Evolutionary conservation across 2,113 vertebrate species (phyloP), one percentile per base, ranked within the genome.

Genomic region (Trogon surrucura): DNA sequence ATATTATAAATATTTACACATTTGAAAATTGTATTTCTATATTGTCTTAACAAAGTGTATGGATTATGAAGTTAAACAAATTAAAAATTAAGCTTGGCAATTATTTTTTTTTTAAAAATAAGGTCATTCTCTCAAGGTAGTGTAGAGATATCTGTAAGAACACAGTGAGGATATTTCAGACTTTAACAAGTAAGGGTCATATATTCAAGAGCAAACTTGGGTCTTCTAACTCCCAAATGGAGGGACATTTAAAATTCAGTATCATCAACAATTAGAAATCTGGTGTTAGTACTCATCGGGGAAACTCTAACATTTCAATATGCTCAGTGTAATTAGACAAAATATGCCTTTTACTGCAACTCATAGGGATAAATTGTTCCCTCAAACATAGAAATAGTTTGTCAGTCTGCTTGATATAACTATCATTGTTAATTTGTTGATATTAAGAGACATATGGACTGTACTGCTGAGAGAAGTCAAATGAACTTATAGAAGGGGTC

Each of bases 221-320:
- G 6, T 38, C 51, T 94, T 91, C 47, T 82, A 72, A 89, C 67
- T 93, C 79, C 57, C 84, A 88, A 36, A 34, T 32, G 66, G 5
- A 93, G 38, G 64, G 69, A 91, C 82, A 94, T 95, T 97, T 96
- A 85, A 66, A 57, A 90, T 91, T 88, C 75, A 50, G 19, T 70
- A 69, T 32, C 34, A 88, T 58, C 47, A 94, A 70, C 80, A 72
- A 81, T 82, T 94, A 41, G 32, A 86, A 89, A 86, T 93, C 62
- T 95, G 61, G 17, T 88, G 18, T 47, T 87, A 96, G 48, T 36
- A 80, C 26, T 50, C 92, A 87, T 47, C 36, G 80, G 94, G 79
- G 88, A 95, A 95, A 92, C 83, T 45, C 75, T 92, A 97, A 54
- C 92, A 91, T 96, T 97, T 97, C 88, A 89, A 92, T 91, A 82